Evolutionary conservation across 2,888 invertebrate genomes (phyloP).

Genomic region (Drosophila ezoana): DNA sequence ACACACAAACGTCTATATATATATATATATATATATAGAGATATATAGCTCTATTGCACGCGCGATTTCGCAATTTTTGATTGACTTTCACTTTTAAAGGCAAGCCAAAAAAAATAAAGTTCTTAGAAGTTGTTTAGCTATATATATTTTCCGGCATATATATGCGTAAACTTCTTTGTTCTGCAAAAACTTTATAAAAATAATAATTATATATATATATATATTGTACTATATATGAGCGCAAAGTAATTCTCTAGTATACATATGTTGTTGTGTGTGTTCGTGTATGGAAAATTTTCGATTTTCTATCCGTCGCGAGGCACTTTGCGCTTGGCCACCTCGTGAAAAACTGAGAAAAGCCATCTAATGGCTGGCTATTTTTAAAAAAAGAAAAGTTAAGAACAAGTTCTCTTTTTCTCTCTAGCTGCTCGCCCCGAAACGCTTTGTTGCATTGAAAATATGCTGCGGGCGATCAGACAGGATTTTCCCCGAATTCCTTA

Average conservation of each 20-base stretch:
- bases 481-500: constrained; percentile 49
- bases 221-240: not conserved
- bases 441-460: constrained; percentile 20
- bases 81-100: constrained; percentile 64
- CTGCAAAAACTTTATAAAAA: not conserved
- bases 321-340: constrained; percentile 82
- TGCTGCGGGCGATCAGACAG: constrained; percentile 16
- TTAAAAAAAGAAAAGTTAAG: constrained; percentile 66
- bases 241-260: constrained; percentile 35
- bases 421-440: constrained; percentile 18
- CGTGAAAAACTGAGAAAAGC: constrained; percentile 82
- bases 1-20: constrained; percentile 12
- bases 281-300: constrained; percentile 45
- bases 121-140: not conserved
- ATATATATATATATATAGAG: constrained; percentile 25
- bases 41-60: constrained; percentile 50
- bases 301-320: constrained; percentile 60
- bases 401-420: constrained; percentile 8
- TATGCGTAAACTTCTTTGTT: constrained; percentile 21
- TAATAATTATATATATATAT: constrained; percentile 8
- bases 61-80: constrained; percentile 75
- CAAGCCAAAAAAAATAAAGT: not conserved
- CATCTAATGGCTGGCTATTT: constrained; percentile 79
- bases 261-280: constrained; percentile 47
- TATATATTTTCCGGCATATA: not conserved